phyloP scores from a whole-genome alignment of 2,888 invertebrate genomes.

The Quadroppia sp. region DNA sequence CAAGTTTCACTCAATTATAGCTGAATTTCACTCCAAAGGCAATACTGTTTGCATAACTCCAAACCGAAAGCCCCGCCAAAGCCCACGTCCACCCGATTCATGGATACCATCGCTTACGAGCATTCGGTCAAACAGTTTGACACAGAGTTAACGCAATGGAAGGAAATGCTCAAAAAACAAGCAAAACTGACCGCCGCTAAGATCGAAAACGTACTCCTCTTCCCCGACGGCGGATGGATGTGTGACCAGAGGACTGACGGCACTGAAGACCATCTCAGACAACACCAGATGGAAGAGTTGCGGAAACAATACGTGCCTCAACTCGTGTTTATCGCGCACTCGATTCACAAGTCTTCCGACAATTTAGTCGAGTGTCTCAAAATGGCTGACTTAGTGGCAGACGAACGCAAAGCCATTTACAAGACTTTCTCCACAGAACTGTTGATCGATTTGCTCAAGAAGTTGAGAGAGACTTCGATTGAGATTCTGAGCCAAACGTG shows the following conservation, averaged over 20 bases:
- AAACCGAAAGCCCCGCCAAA: slow-evolving; percentile 60
- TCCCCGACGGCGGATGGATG: slow-evolving; percentile 87
- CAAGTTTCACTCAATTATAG: not conserved
- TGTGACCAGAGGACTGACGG: slow-evolving; percentile 57
- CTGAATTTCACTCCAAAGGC: slow-evolving; percentile 1
- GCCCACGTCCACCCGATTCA: slow-evolving; percentile 60
- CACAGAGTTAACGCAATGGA: slow-evolving; percentile 66
- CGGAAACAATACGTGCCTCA: slow-evolving; percentile 79
- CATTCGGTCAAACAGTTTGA: slow-evolving; percentile 74
- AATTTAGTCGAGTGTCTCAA: slow-evolving; percentile 72
- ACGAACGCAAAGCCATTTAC: slow-evolving; percentile 72
- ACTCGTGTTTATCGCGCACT: slow-evolving; percentile 69
- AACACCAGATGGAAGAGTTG: slow-evolving; percentile 69
- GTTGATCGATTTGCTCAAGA: slow-evolving; percentile 68
- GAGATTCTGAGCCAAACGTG: slow-evolving; percentile 63
- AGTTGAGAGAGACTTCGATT: slow-evolving; percentile 73
- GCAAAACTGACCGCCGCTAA: slow-evolving; percentile 70
- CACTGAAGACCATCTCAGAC: slow-evolving; percentile 30
- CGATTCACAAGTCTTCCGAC: slow-evolving; percentile 65
- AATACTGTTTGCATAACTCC: slow-evolving; percentile 71
- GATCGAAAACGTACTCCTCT: slow-evolving; percentile 78
- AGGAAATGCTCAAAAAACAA: slow-evolving; percentile 62
- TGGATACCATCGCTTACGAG: slow-evolving; percentile 81
- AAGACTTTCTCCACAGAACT: slow-evolving; percentile 64
- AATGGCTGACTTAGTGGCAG: slow-evolving; percentile 72